phyloP scores from a whole-genome alignment of 2,888 invertebrate species.

The Aethes cnicana region DNA sequence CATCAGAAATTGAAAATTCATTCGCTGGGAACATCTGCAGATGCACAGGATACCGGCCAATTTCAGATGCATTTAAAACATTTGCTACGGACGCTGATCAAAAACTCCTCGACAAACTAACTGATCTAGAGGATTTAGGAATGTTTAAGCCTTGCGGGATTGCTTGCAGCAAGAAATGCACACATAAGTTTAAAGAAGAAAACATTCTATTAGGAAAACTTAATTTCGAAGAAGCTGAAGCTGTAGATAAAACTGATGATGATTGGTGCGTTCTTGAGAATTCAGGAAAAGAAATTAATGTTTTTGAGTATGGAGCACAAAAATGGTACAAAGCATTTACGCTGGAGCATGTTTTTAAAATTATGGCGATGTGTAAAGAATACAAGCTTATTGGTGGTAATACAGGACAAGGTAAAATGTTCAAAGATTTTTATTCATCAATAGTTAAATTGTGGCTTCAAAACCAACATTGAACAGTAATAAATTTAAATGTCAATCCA shows the following conservation, averaged over 20 bases:
- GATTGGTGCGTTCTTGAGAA: constrained; percentile 50
- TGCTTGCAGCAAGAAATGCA: constrained; percentile 22
- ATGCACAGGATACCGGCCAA: constrained; percentile 83
- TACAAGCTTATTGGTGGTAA: constrained; percentile 89
- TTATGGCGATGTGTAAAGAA: constrained; percentile 59
- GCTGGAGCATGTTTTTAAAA: constrained; percentile 73
- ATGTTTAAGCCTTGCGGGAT: constrained; percentile 29
- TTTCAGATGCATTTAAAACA: constrained; percentile 83
- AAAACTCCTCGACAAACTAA: constrained; percentile 26
- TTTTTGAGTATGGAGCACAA: constrained; percentile 54
- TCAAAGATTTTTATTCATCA: background rate
- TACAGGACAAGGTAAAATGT: constrained; percentile 86
- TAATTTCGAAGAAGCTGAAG: constrained; percentile 32
- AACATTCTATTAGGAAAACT: constrained; percentile 9
- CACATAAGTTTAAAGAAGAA: constrained; percentile 8
- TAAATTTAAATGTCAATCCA: no score
- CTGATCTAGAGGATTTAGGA: constrained; percentile 31
- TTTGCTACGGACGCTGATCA: constrained; percentile 52
- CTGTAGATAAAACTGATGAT: constrained; percentile 29
- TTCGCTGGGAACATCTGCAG: constrained; percentile 83
- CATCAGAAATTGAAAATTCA: constrained; percentile 72
- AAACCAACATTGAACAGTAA: no score
- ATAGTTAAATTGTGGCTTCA: no score
- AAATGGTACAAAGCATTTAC: constrained; percentile 78
- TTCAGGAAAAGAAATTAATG: constrained; percentile 45